Evolutionary conservation across 2,797 vertebrate species (phyloP).

Genomic region (Acrossocheilus fasciatus): DNA sequence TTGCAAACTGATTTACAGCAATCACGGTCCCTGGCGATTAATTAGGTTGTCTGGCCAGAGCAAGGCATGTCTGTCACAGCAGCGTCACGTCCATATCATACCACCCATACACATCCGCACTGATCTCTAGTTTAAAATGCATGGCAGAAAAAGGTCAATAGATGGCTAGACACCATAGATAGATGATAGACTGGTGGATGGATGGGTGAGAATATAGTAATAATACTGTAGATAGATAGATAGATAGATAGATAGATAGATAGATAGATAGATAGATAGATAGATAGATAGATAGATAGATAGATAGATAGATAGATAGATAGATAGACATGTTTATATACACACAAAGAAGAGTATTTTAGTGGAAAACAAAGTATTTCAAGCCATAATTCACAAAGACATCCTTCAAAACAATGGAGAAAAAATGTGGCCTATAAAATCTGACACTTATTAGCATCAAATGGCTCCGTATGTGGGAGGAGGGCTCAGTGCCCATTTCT

Average conservation of each 20-base stretch:
- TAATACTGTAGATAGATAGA: background rate
- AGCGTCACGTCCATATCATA: slow-evolving; percentile 36
- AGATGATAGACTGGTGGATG: background rate
- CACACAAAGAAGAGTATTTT: background rate
- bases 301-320: background rate
- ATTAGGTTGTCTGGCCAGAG: slow-evolving; percentile 65
- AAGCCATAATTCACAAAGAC: background rate
- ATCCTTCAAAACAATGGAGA: background rate
- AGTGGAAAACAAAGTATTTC: background rate
- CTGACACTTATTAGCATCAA: slow-evolving; percentile 46
- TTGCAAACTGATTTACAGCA: slow-evolving; percentile 72
- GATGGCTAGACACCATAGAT: background rate
- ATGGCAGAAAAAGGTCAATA: background rate
- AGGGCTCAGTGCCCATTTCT: slow-evolving; percentile 29
- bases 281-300: background rate
- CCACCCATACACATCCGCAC: slow-evolving; percentile 7
- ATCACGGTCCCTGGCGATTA: slow-evolving; percentile 68
- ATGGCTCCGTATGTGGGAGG: slow-evolving; percentile 15
- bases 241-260: too few relatives aligned
- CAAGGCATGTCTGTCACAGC: slow-evolving; percentile 60
- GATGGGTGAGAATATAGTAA: background rate
- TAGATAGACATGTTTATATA: background rate
- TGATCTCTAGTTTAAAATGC: background rate
- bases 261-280: background rate
- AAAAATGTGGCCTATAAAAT: slow-evolving; percentile 15